Evolutionary conservation across 2,888 invertebrate species (phyloP).

Genomic region (Caenorhabditis afra): DNA sequence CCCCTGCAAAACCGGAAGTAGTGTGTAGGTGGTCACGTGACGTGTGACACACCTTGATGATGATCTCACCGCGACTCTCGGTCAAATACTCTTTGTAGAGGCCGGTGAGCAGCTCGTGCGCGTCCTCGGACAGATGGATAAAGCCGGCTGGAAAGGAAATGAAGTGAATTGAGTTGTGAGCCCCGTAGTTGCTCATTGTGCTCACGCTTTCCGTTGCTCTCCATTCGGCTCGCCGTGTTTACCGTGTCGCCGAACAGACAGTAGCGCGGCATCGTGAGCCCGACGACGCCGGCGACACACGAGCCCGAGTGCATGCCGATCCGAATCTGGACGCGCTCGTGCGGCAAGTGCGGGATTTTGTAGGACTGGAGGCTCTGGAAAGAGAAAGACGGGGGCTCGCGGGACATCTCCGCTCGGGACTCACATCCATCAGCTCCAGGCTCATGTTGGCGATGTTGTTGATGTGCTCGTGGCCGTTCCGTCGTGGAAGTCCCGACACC

Average conservation of each 20-base stretch:
- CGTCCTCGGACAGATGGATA: slow-evolving; percentile 68
- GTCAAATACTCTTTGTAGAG: slow-evolving; percentile 64
- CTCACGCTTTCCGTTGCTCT: slow-evolving; percentile 69
- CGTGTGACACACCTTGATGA: slow-evolving; percentile 63
- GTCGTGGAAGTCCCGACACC: slow-evolving; percentile 65
- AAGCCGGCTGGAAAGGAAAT: slow-evolving; percentile 66
- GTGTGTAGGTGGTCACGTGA: too few species aligned
- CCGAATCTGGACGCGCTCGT: slow-evolving; percentile 71
- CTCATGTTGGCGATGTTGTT: slow-evolving; percentile 64
- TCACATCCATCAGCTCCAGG: slow-evolving; percentile 55
- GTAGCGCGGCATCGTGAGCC: slow-evolving; percentile 73
- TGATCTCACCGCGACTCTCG: slow-evolving; percentile 70
- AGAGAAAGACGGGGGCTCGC: too few species aligned
- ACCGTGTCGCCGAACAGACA: slow-evolving; percentile 75
- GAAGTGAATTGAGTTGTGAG: background rate
- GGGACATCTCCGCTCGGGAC: background rate
- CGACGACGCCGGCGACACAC: slow-evolving; percentile 73
- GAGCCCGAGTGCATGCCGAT: slow-evolving; percentile 72
- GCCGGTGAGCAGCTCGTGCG: slow-evolving; percentile 57
- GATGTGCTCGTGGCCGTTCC: slow-evolving; percentile 67
- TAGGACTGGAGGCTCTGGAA: slow-evolving; percentile 64
- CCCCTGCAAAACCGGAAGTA: slow-evolving; percentile 61
- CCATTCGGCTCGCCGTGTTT: slow-evolving; percentile 74
- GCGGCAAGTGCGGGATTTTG: slow-evolving; percentile 75
- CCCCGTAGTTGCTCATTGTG: too few species aligned